These are phyloP conservation scores for Drosophila lacicola DNA, from an alignment of 2,888 invertebrate genomes.

Conservation along the genomic window DNA sequence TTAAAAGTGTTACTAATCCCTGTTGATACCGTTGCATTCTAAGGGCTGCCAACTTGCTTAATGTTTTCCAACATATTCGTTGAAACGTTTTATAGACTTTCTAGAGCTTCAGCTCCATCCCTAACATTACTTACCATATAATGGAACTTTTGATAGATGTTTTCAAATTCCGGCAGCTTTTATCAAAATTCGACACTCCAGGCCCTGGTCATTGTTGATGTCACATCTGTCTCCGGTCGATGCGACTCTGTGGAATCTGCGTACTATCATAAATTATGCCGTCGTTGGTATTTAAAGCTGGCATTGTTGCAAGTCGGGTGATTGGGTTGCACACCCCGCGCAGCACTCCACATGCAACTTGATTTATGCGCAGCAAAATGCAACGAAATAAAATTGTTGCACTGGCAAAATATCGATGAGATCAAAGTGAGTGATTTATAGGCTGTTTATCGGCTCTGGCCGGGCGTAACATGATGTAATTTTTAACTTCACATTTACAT, in stretches of 20 bases:
- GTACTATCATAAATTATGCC: conserved; percentile 68
- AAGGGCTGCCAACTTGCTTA: neutral
- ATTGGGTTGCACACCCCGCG: conserved; percentile 1
- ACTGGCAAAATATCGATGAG: conserved; percentile 67
- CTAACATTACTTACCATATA: neutral
- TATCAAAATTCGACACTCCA: conserved; percentile 26
- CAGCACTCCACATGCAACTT: conserved; percentile 42
- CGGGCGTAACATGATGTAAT: conserved; percentile 60
- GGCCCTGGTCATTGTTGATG: conserved; percentile 59
- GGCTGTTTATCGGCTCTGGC: conserved; percentile 62
- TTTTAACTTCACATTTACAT: conserved; percentile 56
- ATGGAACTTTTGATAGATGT: neutral
- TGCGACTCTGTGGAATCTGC: conserved; percentile 44
- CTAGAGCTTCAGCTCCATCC: too few relatives aligned
- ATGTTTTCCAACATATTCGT: neutral
- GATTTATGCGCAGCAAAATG: conserved; percentile 69
- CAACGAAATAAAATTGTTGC: conserved; percentile 71
- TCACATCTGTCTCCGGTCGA: conserved; percentile 69
- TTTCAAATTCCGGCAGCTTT: conserved; percentile 10
- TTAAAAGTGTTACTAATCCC: too few relatives aligned
- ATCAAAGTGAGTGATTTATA: conserved; percentile 75
- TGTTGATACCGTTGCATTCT: too few relatives aligned
- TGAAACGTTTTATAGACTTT: too few relatives aligned
- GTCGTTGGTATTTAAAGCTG: conserved; percentile 64
- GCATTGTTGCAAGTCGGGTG: conserved; percentile 51